Conservation (phyloP, 1,140 invertebrate species). For the Colletes gigas region DNA sequence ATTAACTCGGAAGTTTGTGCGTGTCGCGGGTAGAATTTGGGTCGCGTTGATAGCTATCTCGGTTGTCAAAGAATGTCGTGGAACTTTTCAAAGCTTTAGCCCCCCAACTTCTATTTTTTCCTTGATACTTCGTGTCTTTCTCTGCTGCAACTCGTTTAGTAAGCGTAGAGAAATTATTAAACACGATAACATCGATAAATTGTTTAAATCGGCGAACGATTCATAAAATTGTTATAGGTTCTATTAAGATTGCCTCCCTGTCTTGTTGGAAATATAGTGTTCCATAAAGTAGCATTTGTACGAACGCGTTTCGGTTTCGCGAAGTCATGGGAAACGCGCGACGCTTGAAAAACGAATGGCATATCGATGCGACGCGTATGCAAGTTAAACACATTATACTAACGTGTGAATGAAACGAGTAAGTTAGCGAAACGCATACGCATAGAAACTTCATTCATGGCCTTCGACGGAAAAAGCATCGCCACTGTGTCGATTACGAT, state of each 20-base stretch:
- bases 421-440: constrained; percentile 25
- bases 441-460: constrained; percentile 59
- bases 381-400: constrained; percentile 7
- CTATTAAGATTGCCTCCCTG: background rate
- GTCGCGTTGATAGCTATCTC: background rate
- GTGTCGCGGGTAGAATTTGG: background rate
- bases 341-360: constrained; percentile 35
- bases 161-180: too few species aligned
- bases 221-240: too few species aligned
- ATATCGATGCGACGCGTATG: constrained; percentile 44
- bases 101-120: too few species aligned
- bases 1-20: background rate
- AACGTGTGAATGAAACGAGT: constrained; percentile 59
- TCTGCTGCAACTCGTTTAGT: too few species aligned
- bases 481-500: constrained; percentile 43
- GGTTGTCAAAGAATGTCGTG: background rate
- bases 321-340: constrained; percentile 12
- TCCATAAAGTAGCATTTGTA: background rate
- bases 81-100: background rate
- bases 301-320: background rate
- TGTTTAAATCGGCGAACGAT: too few species aligned
- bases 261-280: background rate
- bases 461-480: constrained; percentile 41
- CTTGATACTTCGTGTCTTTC: too few species aligned
- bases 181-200: too few species aligned